Conservation (phyloP, 2,113 vertebrate species). For the Dryoscopus gambensis region DNA sequence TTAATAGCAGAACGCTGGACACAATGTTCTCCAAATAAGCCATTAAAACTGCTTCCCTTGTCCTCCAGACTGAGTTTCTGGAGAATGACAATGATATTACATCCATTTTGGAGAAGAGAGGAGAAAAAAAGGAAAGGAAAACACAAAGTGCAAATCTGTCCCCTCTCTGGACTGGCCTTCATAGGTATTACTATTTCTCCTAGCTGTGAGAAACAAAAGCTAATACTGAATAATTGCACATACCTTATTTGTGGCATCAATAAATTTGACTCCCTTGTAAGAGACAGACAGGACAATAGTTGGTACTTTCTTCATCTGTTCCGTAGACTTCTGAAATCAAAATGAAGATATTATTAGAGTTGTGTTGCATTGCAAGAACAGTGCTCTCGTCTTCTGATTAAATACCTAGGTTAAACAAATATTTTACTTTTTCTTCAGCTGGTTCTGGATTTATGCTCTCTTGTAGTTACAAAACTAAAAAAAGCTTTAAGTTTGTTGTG, state of each 20-base stretch:
- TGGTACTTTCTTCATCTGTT: conserved; percentile 99
- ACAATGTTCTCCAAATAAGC: background rate
- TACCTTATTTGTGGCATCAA: conserved; percentile 99
- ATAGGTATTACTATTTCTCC: background rate
- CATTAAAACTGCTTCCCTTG: background rate
- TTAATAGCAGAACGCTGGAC: background rate
- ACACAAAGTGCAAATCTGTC: background rate
- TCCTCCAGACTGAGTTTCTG: background rate
- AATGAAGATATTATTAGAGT: conserved; percentile 55
- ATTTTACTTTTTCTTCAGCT: background rate
- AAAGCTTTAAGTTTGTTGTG: background rate
- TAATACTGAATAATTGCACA: background rate
- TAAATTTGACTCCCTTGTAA: conserved; percentile 99
- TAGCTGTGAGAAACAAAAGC: background rate
- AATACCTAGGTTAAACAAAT: conserved; percentile 27
- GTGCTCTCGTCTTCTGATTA: background rate
- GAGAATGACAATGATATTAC: background rate
- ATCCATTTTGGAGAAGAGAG: background rate
- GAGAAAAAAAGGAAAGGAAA: background rate
- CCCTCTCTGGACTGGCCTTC: background rate
- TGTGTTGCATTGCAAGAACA: background rate
- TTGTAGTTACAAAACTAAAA: background rate
- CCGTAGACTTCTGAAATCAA: conserved; percentile 92
- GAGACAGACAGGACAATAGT: conserved; percentile 97
- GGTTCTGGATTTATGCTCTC: background rate